Conservation (phyloP, 2,888 invertebrate genomes). For the Heliconius aoede region DNA sequence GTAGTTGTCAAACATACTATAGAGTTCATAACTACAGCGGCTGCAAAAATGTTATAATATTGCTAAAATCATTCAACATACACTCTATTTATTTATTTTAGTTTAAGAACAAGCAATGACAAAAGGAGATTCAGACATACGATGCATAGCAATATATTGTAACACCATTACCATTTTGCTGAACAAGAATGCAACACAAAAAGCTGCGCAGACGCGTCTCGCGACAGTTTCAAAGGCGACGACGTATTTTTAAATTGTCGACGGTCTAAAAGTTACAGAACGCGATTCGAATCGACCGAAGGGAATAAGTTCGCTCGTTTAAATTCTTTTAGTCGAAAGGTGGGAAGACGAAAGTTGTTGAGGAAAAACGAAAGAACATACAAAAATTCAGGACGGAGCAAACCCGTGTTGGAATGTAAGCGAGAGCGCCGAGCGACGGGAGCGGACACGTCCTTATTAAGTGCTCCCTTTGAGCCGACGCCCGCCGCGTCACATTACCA, state of each 20-base stretch:
- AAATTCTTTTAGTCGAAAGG: constrained; percentile 73
- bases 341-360: constrained; percentile 65
- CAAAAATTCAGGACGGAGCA: constrained; percentile 72
- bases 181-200: constrained; percentile 55
- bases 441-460: constrained; percentile 73
- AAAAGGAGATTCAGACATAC: constrained; percentile 15
- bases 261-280: constrained; percentile 59
- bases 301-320: constrained; percentile 70
- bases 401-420: constrained; percentile 77
- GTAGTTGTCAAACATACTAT: background rate
- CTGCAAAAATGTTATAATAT: background rate
- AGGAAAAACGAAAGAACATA: constrained; percentile 70
- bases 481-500: constrained; percentile 66
- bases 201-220: constrained; percentile 52
- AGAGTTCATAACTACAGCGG: background rate
- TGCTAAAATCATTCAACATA: background rate
- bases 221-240: constrained; percentile 48
- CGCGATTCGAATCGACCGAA: constrained; percentile 59
- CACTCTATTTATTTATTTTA: background rate
- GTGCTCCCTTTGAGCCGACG: constrained; percentile 65
- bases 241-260: constrained; percentile 58
- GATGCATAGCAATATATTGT: constrained; percentile 22
- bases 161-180: constrained; percentile 39
- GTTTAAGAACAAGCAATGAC: background rate
- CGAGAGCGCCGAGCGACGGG: constrained; percentile 62